Percentiles rank a stretch among this genome's conserved stretches.
Evolutionary conservation across 2,888 invertebrate species (phyloP).

Genomic region (Hecatera dysodea): DNA sequence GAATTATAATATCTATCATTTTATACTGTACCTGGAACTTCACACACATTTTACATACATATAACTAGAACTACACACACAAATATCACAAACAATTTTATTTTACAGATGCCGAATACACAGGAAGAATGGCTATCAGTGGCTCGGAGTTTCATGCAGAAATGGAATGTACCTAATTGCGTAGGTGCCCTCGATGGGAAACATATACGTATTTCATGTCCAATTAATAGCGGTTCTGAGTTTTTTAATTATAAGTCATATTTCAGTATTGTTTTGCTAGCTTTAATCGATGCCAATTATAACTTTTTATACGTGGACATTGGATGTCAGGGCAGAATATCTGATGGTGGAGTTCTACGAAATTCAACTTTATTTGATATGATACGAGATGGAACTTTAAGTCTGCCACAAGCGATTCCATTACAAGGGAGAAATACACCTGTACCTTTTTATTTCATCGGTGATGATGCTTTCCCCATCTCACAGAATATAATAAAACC

Average conservation of each 20-base stretch:
- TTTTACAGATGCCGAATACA: constrained; percentile 57
- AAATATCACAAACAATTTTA: constrained; percentile 54
- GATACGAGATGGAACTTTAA: constrained; percentile 58
- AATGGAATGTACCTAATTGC: constrained; percentile 60
- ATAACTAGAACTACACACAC: constrained; percentile 54
- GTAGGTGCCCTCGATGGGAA: constrained; percentile 54
- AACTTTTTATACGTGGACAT: constrained; percentile 1
- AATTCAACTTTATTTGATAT: constrained; percentile 52
- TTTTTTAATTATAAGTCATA: constrained; percentile 59
- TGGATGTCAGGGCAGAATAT: constrained; percentile 58
- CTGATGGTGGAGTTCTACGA: constrained; percentile 59
- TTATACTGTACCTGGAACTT: constrained; percentile 56
- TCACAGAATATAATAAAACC: constrained; percentile 57
- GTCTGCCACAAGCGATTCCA: constrained; percentile 58
- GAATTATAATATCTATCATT: constrained; percentile 59
- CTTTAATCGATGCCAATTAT: constrained; percentile 56
- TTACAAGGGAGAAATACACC: constrained; percentile 62
- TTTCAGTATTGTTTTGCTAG: constrained; percentile 61
- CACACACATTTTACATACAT: constrained; percentile 59
- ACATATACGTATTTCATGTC: constrained; percentile 51
- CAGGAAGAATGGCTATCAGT: constrained; percentile 58
- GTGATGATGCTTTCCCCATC: constrained; percentile 57
- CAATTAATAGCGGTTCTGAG: constrained; percentile 47
- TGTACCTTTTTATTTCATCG: constrained; percentile 61
- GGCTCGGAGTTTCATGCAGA: constrained; percentile 49